These are phyloP conservation scores for Apaloderma vittatum DNA, from an alignment of 2,113 vertebrate species.

Conservation along the genomic window DNA sequence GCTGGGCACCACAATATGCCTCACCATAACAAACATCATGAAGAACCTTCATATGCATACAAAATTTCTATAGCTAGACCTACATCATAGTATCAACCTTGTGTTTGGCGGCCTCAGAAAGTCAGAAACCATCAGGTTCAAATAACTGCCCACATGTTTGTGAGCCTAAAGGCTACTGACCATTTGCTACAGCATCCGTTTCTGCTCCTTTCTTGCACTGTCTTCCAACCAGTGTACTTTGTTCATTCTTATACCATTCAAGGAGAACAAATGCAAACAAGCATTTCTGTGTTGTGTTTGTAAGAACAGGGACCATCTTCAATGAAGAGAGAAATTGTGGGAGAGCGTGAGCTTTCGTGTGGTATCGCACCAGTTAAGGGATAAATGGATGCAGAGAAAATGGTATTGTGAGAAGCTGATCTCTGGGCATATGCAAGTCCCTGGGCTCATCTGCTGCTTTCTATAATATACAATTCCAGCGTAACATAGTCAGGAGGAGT, in stretches of 20 bases:
- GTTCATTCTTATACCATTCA: not conserved
- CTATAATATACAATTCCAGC: not conserved
- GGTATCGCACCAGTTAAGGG: slow-evolving; percentile 9
- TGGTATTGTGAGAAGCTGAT: slow-evolving; percentile 19
- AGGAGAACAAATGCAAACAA: not conserved
- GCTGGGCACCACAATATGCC: not conserved
- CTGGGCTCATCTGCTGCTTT: not conserved
- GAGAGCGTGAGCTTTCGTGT: slow-evolving; percentile 42
- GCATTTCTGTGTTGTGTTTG: not conserved
- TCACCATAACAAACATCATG: not conserved
- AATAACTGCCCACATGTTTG: not conserved
- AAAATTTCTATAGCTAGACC: not conserved
- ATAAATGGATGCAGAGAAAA: slow-evolving; percentile 48
- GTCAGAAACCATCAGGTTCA: not conserved
- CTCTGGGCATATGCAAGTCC: not conserved
- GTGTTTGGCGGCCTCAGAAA: not conserved
- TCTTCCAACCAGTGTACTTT: not conserved
- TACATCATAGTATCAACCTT: not conserved
- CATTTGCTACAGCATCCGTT: not conserved
- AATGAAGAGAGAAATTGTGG: slow-evolving; percentile 5
- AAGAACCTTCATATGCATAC: not conserved
- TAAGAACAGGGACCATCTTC: slow-evolving; percentile 31
- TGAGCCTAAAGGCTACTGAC: not conserved
- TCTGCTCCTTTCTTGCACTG: not conserved
- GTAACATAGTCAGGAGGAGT: not conserved